phyloP scores from a whole-genome alignment of 2,888 invertebrate species.

The Podabrus alpinus region DNA sequence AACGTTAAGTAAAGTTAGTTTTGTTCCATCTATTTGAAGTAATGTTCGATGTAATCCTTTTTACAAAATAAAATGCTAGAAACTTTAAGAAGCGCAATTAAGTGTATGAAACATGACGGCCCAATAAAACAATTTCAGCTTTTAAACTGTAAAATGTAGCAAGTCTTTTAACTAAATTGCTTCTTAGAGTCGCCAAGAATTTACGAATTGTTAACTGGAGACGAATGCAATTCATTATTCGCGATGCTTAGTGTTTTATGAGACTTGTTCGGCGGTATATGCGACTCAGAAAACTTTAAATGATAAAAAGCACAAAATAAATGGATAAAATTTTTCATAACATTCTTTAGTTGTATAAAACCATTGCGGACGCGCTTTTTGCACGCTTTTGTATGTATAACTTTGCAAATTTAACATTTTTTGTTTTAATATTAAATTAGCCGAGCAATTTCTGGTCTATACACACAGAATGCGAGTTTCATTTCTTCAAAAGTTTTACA shows the following conservation, averaged over 20 bases:
- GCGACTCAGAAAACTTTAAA: slow-evolving; percentile 25
- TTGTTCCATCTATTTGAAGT: not conserved
- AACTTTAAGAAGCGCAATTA: slow-evolving; percentile 4
- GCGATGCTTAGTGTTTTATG: slow-evolving; percentile 26
- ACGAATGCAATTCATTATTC: slow-evolving; percentile 31
- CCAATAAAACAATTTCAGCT: not conserved
- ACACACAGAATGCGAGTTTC: slow-evolving; percentile 15
- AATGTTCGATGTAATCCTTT: not conserved
- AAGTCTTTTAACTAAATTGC: slow-evolving; percentile 22
- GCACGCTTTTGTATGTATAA: slow-evolving; percentile 18
- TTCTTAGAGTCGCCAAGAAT: slow-evolving; percentile 26
- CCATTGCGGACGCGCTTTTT: slow-evolving; percentile 16
- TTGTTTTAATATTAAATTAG: slow-evolving; percentile 28
- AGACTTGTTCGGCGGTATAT: slow-evolving; percentile 20
- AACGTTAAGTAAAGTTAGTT: not conserved
- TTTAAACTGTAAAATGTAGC: not conserved
- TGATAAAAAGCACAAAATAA: slow-evolving; percentile 30
- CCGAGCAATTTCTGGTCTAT: slow-evolving; percentile 15
- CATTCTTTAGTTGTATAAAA: slow-evolving; percentile 24
- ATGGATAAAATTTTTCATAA: slow-evolving; percentile 31
- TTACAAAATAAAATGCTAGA: slow-evolving; percentile 1
- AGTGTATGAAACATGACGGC: slow-evolving; percentile 4
- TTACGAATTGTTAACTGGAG: slow-evolving; percentile 32
- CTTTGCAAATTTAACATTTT: slow-evolving; percentile 20
- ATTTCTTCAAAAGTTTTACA: slow-evolving; percentile 16